A percentile compares a stretch with the other conserved stretches of the same genome.
These are phyloP conservation scores for Delichon dasypus DNA, from an alignment of 2,797 vertebrate species.

Conservation along the genomic window DNA sequence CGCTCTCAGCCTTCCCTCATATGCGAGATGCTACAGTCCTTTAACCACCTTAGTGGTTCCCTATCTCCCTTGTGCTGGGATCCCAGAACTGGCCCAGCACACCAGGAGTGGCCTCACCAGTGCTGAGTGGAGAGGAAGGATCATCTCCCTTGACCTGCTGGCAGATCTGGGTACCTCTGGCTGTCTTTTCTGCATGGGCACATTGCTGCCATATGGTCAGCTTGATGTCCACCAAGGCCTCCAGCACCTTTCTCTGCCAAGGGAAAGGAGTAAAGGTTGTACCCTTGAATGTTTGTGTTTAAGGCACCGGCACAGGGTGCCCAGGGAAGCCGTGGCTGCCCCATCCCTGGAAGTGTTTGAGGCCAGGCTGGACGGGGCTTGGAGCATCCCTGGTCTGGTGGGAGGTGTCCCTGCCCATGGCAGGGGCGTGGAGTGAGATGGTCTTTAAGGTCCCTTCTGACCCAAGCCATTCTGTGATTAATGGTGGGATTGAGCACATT, in stretches of 20 bases:
- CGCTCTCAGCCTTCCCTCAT: not conserved
- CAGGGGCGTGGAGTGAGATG: not conserved
- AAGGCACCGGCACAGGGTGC: not conserved
- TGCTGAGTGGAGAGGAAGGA: not conserved
- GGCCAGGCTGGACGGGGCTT: not conserved
- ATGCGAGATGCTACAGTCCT: not conserved
- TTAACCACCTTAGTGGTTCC: not conserved
- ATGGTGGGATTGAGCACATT: not conserved
- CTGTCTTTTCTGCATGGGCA: not conserved
- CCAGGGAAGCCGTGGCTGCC: not conserved
- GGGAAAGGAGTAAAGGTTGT: not conserved
- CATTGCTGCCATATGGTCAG: not conserved
- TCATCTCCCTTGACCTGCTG: not conserved
- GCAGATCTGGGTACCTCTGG: accelerated
- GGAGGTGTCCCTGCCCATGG: not conserved
- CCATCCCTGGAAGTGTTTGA: not conserved
- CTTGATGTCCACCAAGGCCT: not conserved
- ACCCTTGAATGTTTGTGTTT: not conserved
- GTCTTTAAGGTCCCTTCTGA: not conserved
- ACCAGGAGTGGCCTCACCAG: not conserved
- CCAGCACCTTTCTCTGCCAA: not conserved
- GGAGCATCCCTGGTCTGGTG: not conserved
- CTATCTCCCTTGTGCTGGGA: not conserved
- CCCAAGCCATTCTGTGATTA: not conserved
- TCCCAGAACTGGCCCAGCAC: not conserved